Conservation (phyloP, 2,113 vertebrate species). For the Corynorhinus townsendii region DNA sequence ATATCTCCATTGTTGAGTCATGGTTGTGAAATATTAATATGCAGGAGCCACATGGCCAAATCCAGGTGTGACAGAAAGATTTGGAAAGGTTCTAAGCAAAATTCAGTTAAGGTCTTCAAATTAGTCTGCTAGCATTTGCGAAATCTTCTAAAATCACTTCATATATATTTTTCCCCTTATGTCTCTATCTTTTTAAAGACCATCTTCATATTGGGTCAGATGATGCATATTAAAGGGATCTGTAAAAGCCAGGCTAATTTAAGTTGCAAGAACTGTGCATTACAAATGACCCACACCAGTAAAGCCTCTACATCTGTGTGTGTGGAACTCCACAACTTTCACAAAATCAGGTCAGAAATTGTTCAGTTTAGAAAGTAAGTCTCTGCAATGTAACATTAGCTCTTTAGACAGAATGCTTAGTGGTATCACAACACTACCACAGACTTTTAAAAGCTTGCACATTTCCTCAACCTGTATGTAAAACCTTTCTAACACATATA, state of each 20-base stretch:
- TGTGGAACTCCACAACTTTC: constrained; percentile 60
- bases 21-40: constrained; percentile 53
- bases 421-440: neutral
- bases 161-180: constrained; percentile 71
- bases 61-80: constrained; percentile 53
- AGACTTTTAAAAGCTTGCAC: neutral
- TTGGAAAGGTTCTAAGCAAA: constrained; percentile 67
- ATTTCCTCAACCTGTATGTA: neutral
- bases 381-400: neutral
- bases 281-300: constrained; percentile 67
- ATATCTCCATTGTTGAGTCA: constrained; percentile 46
- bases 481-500: neutral
- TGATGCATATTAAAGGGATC: constrained; percentile 79
- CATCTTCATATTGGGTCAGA: constrained; percentile 79
- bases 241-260: constrained; percentile 75
- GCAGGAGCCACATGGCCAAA: constrained; percentile 39
- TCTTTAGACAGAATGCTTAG: neutral
- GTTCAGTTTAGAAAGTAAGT: constrained; percentile 42
- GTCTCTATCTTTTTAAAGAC: constrained; percentile 73
- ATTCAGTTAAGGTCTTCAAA: constrained; percentile 71
- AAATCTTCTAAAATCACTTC: constrained; percentile 77
- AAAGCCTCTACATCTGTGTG: constrained; percentile 49
- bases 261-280: constrained; percentile 64
- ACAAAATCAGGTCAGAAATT: constrained; percentile 64
- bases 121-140: constrained; percentile 71